phyloP scores from a whole-genome alignment of 2,888 invertebrate species.

The Dasysyrphus albostriatus region DNA sequence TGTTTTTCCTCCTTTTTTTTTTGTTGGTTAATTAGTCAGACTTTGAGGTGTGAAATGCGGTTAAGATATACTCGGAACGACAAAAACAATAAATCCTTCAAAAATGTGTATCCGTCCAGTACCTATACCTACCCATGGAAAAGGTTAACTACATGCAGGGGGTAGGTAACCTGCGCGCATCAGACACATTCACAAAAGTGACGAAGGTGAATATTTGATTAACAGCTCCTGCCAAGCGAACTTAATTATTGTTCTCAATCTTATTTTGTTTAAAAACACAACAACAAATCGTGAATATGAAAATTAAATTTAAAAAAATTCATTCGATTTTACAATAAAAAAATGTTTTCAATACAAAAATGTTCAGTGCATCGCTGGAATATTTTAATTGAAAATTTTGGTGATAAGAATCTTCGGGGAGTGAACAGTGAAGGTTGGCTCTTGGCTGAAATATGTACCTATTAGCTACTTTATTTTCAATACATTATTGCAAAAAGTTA shows the following conservation, averaged over 20 bases:
- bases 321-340: too few relatives aligned
- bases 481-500: background rate
- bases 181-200: slow-evolving; percentile 4
- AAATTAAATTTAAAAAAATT: slow-evolving; percentile 20
- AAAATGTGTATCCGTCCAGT: background rate
- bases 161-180: background rate
- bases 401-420: slow-evolving; percentile 18
- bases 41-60: slow-evolving; percentile 55
- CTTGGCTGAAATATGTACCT: background rate
- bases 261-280: background rate
- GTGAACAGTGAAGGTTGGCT: background rate
- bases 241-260: slow-evolving; percentile 29
- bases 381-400: slow-evolving; percentile 39
- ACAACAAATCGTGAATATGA: background rate
- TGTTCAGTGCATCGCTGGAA: slow-evolving; percentile 3
- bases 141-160: too few relatives aligned
- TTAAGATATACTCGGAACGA: slow-evolving; percentile 19
- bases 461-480: background rate
- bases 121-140: too few relatives aligned
- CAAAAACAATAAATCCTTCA: slow-evolving; percentile 43
- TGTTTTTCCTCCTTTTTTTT: background rate
- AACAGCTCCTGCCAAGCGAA: slow-evolving; percentile 51
- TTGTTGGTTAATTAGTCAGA: slow-evolving; percentile 50
- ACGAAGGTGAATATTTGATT: slow-evolving; percentile 67
- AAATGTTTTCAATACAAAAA: too few relatives aligned